Evolutionary conservation across 2,797 vertebrate genomes (phyloP).

Genomic region (Nannoperca australis): DNA sequence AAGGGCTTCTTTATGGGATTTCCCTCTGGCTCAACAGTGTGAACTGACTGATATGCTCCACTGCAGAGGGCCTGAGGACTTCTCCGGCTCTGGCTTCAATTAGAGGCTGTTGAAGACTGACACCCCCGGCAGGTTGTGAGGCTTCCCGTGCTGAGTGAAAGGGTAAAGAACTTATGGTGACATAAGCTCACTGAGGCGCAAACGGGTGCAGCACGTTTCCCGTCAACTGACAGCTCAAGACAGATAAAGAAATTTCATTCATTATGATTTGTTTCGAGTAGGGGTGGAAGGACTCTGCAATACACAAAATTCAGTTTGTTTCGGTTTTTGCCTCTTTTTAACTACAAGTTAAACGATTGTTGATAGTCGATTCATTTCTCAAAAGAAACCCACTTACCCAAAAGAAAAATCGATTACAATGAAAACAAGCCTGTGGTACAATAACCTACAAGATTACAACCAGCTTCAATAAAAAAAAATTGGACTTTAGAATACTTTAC

Average conservation of each 20-base stretch:
- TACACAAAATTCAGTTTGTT: not conserved
- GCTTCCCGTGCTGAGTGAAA: slow-evolving; percentile 41
- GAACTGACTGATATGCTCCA: slow-evolving; percentile 64
- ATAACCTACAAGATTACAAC: not conserved
- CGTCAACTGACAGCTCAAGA: slow-evolving; percentile 15
- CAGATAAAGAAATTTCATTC: not conserved
- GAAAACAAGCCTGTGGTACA: not conserved
- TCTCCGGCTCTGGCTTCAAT: slow-evolving; percentile 68
- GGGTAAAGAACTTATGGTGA: slow-evolving; percentile 20
- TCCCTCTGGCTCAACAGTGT: slow-evolving; percentile 54
- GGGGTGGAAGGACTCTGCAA: not conserved
- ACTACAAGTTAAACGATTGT: not conserved
- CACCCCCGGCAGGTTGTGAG: slow-evolving; percentile 34
- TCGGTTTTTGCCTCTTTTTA: not conserved
- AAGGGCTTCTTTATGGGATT: slow-evolving; percentile 65
- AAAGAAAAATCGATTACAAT: not conserved
- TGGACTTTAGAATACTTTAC: not conserved
- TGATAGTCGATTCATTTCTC: not conserved
- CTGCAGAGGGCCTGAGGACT: slow-evolving; percentile 57
- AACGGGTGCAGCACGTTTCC: slow-evolving; percentile 23
- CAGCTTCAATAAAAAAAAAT: not conserved
- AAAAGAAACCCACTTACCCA: not conserved
- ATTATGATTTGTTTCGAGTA: not conserved
- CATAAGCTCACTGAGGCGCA: slow-evolving; percentile 35
- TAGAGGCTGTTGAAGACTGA: slow-evolving; percentile 59